phyloP scores from a whole-genome alignment of 2,888 invertebrate genomes.

The Seladonia tumulorum region DNA sequence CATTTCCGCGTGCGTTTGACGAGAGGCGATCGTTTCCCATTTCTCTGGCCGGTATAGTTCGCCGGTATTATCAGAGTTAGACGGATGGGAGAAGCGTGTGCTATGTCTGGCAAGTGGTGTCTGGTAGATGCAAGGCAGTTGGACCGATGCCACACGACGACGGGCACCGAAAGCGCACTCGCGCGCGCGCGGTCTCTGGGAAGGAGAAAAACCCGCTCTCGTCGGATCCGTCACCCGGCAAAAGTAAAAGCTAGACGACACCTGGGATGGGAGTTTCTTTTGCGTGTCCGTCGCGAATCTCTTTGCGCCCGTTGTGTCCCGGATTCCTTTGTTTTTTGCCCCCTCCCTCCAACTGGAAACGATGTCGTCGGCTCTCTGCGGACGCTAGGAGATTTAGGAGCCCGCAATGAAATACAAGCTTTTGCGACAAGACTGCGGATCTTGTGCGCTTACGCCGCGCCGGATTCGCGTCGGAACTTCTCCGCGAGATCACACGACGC shows the following conservation, averaged over 20 bases:
- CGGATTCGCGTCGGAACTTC: background rate
- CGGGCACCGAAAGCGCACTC: constrained; percentile 22
- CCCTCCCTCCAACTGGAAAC: background rate
- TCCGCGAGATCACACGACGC: background rate
- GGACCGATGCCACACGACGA: constrained; percentile 70
- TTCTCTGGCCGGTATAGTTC: constrained; percentile 13
- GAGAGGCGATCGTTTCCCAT: constrained; percentile 1
- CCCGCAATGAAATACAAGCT: background rate
- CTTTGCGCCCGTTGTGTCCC: constrained; percentile 2
- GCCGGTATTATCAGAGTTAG: constrained; percentile 36
- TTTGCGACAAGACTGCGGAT: background rate
- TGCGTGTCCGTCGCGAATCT: background rate
- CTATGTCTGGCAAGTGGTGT: constrained; percentile 62
- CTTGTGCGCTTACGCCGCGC: background rate
- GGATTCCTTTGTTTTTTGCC: background rate
- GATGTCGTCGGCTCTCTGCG: background rate
- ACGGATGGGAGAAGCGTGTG: constrained; percentile 25
- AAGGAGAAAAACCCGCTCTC: constrained; percentile 46
- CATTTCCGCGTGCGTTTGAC: background rate
- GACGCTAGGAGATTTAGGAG: background rate
- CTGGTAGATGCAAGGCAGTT: constrained; percentile 57
- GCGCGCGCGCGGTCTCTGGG: constrained; percentile 24
- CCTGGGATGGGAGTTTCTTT: constrained; percentile 11
- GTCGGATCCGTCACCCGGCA: constrained; percentile 40
- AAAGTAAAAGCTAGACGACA: constrained; percentile 54